phyloP scores from a whole-genome alignment of 2,113 vertebrate genomes.

The Neodon shergylaensis region DNA sequence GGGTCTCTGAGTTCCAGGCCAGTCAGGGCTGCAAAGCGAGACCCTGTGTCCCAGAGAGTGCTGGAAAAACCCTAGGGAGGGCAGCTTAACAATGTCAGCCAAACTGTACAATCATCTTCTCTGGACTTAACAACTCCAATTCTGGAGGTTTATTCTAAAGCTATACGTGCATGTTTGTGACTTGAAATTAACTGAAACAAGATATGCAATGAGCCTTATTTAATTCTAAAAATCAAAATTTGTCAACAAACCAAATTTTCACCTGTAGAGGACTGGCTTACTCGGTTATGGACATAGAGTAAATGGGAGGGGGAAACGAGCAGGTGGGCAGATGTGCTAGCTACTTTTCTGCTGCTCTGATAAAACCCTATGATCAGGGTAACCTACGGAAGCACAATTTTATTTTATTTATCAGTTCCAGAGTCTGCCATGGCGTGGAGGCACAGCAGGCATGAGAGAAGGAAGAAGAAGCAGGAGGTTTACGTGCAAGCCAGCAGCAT shows the following conservation, averaged over 20 bases:
- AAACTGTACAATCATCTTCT: background rate
- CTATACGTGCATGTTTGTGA: background rate
- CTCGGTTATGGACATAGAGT: background rate
- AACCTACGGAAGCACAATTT: background rate
- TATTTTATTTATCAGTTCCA: background rate
- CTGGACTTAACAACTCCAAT: background rate
- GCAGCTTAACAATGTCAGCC: background rate
- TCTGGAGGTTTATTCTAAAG: background rate
- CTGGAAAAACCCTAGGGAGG: background rate
- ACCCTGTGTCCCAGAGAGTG: background rate
- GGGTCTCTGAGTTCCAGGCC: background rate
- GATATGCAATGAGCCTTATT: background rate
- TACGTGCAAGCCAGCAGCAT: background rate
- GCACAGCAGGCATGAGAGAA: background rate
- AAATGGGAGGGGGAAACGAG: background rate
- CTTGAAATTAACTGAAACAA: background rate
- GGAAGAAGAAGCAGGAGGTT: background rate
- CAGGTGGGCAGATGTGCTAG: background rate
- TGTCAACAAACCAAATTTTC: background rate
- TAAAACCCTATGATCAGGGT: background rate
- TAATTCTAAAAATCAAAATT: slow-evolving; percentile 1
- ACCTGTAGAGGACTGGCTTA: background rate
- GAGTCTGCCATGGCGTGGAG: background rate
- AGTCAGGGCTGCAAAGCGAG: background rate
- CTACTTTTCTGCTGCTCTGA: background rate